phyloP scores from a whole-genome alignment of 1,140 invertebrate genomes.

The Bathynomus jamesi region DNA sequence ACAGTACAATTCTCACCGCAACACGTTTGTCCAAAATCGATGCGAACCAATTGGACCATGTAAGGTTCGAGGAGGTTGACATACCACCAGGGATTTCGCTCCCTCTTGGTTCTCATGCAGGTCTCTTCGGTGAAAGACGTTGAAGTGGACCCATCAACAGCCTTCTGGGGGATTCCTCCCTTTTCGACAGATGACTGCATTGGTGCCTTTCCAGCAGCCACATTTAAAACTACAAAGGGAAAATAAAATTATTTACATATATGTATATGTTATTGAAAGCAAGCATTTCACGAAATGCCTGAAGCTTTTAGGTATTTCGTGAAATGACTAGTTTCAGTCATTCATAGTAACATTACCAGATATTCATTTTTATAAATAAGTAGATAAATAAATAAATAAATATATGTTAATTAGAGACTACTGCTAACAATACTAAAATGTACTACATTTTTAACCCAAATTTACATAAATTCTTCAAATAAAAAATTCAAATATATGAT shows the following conservation, averaged over 20 bases:
- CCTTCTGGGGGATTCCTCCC: slow-evolving; percentile 77
- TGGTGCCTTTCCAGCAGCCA: slow-evolving; percentile 87
- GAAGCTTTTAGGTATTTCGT: background rate
- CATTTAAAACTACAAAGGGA: slow-evolving; percentile 73
- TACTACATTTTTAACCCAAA: no score
- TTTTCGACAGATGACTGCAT: slow-evolving; percentile 83
- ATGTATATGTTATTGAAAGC: no score
- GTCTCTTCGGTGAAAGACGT: slow-evolving; percentile 66
- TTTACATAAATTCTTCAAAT: no score
- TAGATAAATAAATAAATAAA: no score
- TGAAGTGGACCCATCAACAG: slow-evolving; percentile 81
- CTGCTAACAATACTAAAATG: no score
- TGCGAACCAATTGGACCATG: slow-evolving; percentile 83
- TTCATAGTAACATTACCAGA: no score
- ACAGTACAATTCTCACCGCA: no score
- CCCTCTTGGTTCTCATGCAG: slow-evolving; percentile 74
- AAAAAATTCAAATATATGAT: no score
- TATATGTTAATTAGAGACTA: no score
- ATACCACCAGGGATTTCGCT: slow-evolving; percentile 86
- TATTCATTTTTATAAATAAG: no score
- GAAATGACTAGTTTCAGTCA: no score
- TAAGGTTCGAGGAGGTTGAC: slow-evolving; percentile 90
- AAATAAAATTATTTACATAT: background rate
- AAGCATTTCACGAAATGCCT: background rate
- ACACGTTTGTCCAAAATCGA: slow-evolving; percentile 72